phyloP scores from a whole-genome alignment of 2,888 invertebrate species.

The Hirtodrosophila confusa region DNA sequence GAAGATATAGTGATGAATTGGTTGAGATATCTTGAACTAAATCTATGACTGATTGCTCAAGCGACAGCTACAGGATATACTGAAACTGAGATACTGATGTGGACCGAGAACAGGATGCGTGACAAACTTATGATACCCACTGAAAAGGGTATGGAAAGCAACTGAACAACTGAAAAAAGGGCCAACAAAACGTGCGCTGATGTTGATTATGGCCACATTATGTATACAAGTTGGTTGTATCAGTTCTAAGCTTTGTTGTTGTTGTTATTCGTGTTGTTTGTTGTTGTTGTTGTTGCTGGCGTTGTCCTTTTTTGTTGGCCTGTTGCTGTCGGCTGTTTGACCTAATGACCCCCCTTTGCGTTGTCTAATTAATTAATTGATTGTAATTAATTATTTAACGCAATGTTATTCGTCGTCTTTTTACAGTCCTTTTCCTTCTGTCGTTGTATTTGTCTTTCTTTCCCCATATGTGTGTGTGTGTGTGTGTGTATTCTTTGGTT shows the following conservation, averaged over 20 bases:
- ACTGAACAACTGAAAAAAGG: slow-evolving; percentile 21
- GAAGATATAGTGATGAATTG: too few relatives aligned
- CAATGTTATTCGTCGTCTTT: slow-evolving; percentile 58
- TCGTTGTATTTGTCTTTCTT: slow-evolving; percentile 2
- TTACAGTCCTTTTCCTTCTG: slow-evolving; percentile 37
- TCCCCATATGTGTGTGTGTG: slow-evolving; percentile 25
- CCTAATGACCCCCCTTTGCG: slow-evolving; percentile 64
- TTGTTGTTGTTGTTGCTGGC: slow-evolving; percentile 6
- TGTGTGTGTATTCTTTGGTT: slow-evolving; percentile 3
- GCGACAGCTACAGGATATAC: too few relatives aligned
- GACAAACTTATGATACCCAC: too few relatives aligned
- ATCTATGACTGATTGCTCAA: too few relatives aligned
- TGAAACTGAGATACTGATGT: too few relatives aligned
- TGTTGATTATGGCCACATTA: slow-evolving; percentile 71
- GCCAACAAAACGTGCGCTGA: slow-evolving; percentile 34
- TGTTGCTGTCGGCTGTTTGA: slow-evolving; percentile 47
- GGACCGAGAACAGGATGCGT: too few relatives aligned
- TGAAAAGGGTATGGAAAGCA: slow-evolving; percentile 1
- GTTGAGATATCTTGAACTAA: too few relatives aligned
- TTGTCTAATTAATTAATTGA: slow-evolving; percentile 81
- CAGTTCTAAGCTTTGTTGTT: slow-evolving; percentile 9
- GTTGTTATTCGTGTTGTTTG: slow-evolving; percentile 13
- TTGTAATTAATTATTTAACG: slow-evolving; percentile 81
- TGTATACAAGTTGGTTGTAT: slow-evolving; percentile 59
- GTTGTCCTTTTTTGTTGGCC: slow-evolving; percentile 15